Conservation (phyloP, 2,113 vertebrate species). For the Sitta europaea region DNA sequence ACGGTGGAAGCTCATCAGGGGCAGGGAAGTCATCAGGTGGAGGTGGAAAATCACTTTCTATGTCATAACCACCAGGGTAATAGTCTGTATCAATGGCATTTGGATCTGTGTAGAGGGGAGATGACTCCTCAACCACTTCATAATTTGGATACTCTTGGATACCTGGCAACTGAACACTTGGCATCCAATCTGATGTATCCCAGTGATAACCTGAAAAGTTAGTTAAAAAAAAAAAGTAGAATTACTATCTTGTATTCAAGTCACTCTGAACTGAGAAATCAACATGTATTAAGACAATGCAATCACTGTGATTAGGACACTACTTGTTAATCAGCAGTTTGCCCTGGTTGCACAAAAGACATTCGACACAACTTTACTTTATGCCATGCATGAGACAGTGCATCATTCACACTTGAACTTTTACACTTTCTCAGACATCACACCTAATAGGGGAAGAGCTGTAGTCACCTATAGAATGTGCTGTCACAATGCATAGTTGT, state of each 20-base stretch:
- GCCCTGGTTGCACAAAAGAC: neutral
- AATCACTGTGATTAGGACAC: neutral
- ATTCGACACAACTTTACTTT: neutral
- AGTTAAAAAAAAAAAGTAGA: neutral
- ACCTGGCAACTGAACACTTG: constrained; percentile 92
- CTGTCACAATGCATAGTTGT: neutral
- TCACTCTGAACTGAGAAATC: neutral
- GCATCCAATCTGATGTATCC: constrained; percentile 99
- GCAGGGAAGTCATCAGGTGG: constrained; percentile 91
- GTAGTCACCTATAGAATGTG: neutral
- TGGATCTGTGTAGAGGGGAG: constrained; percentile 88
- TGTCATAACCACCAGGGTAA: constrained; percentile 96
- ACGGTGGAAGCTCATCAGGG: constrained; percentile 88
- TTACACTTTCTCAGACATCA: neutral
- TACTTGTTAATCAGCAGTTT: neutral
- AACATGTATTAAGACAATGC: neutral
- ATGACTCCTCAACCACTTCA: constrained; percentile 88
- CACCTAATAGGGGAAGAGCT: neutral
- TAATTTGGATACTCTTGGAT: constrained; percentile 97
- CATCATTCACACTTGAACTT: neutral
- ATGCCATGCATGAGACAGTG: constrained; percentile 7
- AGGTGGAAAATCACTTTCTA: constrained; percentile 95
- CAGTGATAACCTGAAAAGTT: constrained; percentile 90
- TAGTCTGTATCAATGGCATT: constrained; percentile 94
- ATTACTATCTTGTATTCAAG: neutral